Evolutionary conservation across 1,140 invertebrate species (phyloP).

Genomic region (Drosophila pseudoobscura): DNA sequence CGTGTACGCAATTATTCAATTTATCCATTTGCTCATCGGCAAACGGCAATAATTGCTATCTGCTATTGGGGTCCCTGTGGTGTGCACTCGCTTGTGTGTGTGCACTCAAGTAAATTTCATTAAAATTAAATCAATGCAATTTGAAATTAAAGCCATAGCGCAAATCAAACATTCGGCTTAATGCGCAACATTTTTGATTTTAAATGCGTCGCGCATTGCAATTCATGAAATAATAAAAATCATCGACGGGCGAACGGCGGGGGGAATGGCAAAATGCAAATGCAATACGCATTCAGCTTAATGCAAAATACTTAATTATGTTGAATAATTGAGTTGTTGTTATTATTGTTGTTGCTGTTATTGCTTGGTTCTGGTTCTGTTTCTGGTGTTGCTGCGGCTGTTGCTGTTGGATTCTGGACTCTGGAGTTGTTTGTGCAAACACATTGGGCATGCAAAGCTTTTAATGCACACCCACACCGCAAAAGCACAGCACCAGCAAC

Average conservation of each 20-base stretch:
- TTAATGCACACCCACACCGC: slow-evolving; percentile 71
- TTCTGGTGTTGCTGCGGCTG: slow-evolving; percentile 6
- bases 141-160: slow-evolving; percentile 76
- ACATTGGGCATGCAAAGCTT: slow-evolving; percentile 78
- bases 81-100: slow-evolving; percentile 3
- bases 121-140: slow-evolving; percentile 77
- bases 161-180: slow-evolving; percentile 75
- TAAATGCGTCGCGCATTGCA: slow-evolving; percentile 71
- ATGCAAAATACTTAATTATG: slow-evolving; percentile 81
- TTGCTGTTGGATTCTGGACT: slow-evolving; percentile 10
- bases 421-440: slow-evolving; percentile 64
- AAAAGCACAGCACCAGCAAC: slow-evolving; percentile 41
- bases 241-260: slow-evolving; percentile 18
- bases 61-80: neutral
- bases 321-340: slow-evolving; percentile 80
- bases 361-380: neutral
- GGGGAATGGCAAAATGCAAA: slow-evolving; percentile 30
- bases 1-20: slow-evolving; percentile 67
- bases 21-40: slow-evolving; percentile 49
- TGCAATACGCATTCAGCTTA: slow-evolving; percentile 65
- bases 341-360: slow-evolving; percentile 30
- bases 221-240: slow-evolving; percentile 77
- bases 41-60: slow-evolving; percentile 56
- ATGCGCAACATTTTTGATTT: slow-evolving; percentile 78
- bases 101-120: slow-evolving; percentile 71